Evolutionary conservation across 2,113 vertebrate genomes (phyloP).

Genomic region (Tragulus kanchil): DNA sequence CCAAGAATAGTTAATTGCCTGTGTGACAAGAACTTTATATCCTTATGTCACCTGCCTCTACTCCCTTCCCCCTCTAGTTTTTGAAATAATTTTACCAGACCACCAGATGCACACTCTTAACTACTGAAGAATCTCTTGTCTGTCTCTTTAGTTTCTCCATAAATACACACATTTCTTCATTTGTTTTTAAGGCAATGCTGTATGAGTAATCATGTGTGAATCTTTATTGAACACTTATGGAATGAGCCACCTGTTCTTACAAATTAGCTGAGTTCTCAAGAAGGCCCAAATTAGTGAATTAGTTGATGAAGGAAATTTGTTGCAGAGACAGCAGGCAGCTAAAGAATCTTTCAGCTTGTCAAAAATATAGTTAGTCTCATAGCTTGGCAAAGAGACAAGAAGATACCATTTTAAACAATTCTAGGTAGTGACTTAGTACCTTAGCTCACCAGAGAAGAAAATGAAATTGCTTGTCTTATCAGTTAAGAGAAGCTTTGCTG

Average conservation of each 20-base stretch:
- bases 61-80: background rate
- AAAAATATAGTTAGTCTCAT: conserved; percentile 68
- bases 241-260: conserved; percentile 82
- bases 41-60: conserved; percentile 56
- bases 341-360: conserved; percentile 76
- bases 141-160: conserved; percentile 70
- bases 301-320: conserved; percentile 82
- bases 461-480: conserved; percentile 65
- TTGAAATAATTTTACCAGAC: conserved; percentile 64
- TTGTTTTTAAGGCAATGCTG: conserved; percentile 80
- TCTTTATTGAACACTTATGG: conserved; percentile 83
- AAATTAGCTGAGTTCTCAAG: conserved; percentile 80
- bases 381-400: conserved; percentile 55
- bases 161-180: conserved; percentile 80
- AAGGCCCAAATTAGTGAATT: conserved; percentile 80
- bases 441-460: conserved; percentile 55
- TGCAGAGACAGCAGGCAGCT: conserved; percentile 73
- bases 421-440: conserved; percentile 44
- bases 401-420: conserved; percentile 54
- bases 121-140: conserved; percentile 73
- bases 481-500: conserved; percentile 45
- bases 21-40: conserved; percentile 38
- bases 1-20: conserved; percentile 38
- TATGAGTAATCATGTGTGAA: conserved; percentile 82
- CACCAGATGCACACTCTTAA: conserved; percentile 72